Conservation (phyloP, 2,113 vertebrate genomes). For the Saccopteryx bilineata region DNA sequence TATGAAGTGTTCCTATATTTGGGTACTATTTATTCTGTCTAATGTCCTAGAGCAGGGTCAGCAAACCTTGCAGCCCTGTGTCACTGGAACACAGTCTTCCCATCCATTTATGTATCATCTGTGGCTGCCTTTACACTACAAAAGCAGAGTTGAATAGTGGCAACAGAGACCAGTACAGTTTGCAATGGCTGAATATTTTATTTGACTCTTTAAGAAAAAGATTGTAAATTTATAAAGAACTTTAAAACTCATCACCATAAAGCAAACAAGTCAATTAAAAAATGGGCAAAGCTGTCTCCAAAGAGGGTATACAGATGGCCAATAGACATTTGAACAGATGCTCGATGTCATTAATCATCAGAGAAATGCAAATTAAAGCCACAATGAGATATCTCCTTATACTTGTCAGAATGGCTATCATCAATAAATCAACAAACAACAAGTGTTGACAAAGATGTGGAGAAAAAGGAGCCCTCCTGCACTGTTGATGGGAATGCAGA, state of each 20-base stretch:
- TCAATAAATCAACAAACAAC: too few species aligned
- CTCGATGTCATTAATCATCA: not conserved
- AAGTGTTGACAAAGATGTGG: too few species aligned
- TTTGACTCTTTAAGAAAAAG: not conserved
- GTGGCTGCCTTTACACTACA: not conserved
- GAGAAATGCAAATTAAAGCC: not conserved
- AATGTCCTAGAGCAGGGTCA: not conserved
- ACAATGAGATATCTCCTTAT: too few species aligned
- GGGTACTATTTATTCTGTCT: conserved; percentile 26
- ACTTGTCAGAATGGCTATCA: too few species aligned
- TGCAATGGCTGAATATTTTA: not conserved
- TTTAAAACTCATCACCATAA: not conserved
- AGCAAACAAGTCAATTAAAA: not conserved
- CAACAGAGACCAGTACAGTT: not conserved
- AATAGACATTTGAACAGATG: too few species aligned
- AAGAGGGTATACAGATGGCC: too few species aligned
- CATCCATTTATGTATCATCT: not conserved
- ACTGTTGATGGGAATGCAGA: too few species aligned
- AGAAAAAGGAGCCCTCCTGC: too few species aligned
- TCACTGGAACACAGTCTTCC: not conserved
- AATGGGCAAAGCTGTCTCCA: not conserved
- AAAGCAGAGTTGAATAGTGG: not conserved
- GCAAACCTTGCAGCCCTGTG: not conserved
- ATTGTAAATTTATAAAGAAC: not conserved
- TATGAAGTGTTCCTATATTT: not conserved